A percentile compares a stretch with the other conserved stretches of the same genome.
Evolutionary conservation across 2,113 vertebrate genomes (phyloP).

Genomic region (Cavia porcellus): DNA sequence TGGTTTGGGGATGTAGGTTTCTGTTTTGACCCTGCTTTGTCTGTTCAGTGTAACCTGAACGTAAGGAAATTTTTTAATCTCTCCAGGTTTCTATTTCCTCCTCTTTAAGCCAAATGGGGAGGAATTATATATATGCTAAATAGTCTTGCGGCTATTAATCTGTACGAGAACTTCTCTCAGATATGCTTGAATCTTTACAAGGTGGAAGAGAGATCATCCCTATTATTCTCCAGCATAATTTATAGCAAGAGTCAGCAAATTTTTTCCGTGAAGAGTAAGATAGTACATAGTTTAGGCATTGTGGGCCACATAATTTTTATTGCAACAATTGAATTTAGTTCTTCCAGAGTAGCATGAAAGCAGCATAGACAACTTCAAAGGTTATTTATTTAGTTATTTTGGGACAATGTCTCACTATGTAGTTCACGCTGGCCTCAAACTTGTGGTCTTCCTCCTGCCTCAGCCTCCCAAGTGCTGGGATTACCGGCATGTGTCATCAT

Average conservation of each 20-base stretch:
- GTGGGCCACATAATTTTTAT: neutral
- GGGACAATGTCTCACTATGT: neutral
- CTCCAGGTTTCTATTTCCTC: neutral
- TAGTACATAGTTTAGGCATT: neutral
- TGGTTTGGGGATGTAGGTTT: neutral
- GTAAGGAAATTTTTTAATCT: neutral
- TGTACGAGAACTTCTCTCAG: neutral
- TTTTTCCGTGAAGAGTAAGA: neutral
- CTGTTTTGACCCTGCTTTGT: neutral
- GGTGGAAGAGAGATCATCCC: neutral
- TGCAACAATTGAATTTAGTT: neutral
- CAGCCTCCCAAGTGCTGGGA: neutral
- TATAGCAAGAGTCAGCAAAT: neutral
- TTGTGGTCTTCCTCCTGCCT: neutral
- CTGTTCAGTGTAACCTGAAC: neutral
- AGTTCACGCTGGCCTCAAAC: neutral
- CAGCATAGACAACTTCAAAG: neutral
- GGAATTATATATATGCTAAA: conserved; percentile 1
- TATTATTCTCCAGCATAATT: neutral
- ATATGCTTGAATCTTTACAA: conserved; percentile 15
- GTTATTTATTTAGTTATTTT: neutral
- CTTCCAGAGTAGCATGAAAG: neutral
- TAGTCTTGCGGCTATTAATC: neutral
- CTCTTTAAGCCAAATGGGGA: neutral
- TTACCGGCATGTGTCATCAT: neutral